A percentile compares a stretch with the other conserved stretches of the same genome.
Conservation (phyloP, 2,888 invertebrate species). For the Meganola albula region DNA sequence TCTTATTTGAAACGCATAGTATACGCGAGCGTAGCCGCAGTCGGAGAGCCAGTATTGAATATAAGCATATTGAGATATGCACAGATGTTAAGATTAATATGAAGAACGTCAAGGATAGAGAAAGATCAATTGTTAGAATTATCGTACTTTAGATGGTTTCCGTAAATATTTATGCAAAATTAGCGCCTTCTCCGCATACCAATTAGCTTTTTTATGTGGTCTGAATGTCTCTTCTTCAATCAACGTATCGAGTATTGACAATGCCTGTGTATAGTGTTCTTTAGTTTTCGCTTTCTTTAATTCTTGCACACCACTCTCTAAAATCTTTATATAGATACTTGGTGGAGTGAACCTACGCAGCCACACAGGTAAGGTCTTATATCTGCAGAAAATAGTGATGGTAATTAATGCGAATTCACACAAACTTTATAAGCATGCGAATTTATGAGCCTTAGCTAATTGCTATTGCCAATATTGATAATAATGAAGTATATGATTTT, state of each 20-base stretch:
- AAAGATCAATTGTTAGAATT: too few relatives aligned
- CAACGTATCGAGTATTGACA: constrained; percentile 69
- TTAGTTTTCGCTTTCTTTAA: constrained; percentile 47
- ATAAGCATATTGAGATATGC: too few relatives aligned
- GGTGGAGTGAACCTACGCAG: constrained; percentile 78
- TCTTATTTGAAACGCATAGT: too few relatives aligned
- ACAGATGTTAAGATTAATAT: too few relatives aligned
- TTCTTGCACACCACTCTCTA: constrained; percentile 54
- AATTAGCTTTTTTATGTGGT: constrained; percentile 62
- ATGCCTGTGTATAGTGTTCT: constrained; percentile 50
- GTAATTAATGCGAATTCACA: background rate
- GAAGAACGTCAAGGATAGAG: too few relatives aligned
- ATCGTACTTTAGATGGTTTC: constrained; percentile 42
- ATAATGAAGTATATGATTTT: too few relatives aligned
- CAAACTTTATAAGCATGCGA: too few relatives aligned
- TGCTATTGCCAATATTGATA: background rate
- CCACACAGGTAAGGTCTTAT: constrained; percentile 62
- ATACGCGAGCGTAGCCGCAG: too few relatives aligned
- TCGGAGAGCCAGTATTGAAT: too few relatives aligned
- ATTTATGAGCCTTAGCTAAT: too few relatives aligned
- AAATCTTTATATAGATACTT: constrained; percentile 53
- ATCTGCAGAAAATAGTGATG: constrained; percentile 34
- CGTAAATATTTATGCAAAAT: constrained; percentile 69
- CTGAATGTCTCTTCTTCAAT: constrained; percentile 67
- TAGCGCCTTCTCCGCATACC: constrained; percentile 80